A percentile compares a stretch with the other conserved stretches of the same genome.
Conservation (phyloP, 2,888 invertebrate genomes). For the Agelastica alni region DNA sequence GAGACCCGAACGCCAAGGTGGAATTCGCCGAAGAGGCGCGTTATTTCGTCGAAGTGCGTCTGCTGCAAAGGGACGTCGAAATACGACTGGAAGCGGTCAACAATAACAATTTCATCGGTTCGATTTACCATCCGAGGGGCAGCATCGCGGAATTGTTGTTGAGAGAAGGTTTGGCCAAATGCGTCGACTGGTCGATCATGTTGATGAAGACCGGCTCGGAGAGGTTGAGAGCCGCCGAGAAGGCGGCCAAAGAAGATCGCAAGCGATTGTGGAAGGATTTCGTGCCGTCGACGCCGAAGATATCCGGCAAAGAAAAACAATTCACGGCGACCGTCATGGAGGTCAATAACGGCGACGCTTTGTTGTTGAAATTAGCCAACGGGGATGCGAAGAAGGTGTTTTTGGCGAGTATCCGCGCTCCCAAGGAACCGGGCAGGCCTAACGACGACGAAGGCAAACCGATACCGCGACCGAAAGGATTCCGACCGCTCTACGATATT, state of each 20-base stretch:
- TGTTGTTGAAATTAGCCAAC: conserved; percentile 81
- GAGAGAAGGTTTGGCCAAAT: conserved; percentile 73
- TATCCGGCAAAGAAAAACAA: conserved; percentile 77
- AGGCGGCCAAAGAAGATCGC: conserved; percentile 67
- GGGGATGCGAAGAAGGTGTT: conserved; percentile 88
- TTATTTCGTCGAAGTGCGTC: conserved; percentile 87
- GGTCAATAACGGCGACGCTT: conserved; percentile 91
- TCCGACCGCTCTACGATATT: conserved; percentile 93
- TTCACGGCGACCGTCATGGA: conserved; percentile 84
- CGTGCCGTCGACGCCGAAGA: conserved; percentile 72
- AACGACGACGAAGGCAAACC: conserved; percentile 70
- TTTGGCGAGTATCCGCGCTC: conserved; percentile 93
- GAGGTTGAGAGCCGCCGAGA: conserved; percentile 68
- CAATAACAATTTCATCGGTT: conserved; percentile 92
- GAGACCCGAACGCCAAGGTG: conserved; percentile 68
- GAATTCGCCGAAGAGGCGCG: conserved; percentile 89
- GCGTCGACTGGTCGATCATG: conserved; percentile 91
- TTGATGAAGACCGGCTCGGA: conserved; percentile 69
- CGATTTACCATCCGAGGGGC: conserved; percentile 86
- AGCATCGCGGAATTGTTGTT: conserved; percentile 84
- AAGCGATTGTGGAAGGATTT: conserved; percentile 92
- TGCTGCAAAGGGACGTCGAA: conserved; percentile 90
- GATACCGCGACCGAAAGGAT: conserved; percentile 71
- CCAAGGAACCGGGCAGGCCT: conserved; percentile 64
- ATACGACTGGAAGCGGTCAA: conserved; percentile 89